Evolutionary conservation across 1,140 invertebrate species (phyloP).

Genomic region (Ectropis grisescens): DNA sequence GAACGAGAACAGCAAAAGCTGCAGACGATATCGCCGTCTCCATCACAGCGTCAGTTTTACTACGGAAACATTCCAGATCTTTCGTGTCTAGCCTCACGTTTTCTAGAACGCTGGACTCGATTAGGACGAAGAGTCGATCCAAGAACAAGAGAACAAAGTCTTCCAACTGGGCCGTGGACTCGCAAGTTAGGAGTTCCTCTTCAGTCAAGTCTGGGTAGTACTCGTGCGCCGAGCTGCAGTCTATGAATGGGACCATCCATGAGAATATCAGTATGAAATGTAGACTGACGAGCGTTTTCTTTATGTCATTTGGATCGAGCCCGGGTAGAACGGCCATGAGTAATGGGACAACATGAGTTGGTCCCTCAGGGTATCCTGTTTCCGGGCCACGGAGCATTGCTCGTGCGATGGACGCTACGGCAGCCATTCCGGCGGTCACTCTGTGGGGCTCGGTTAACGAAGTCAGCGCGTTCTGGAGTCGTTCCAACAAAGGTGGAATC

Average conservation of each 20-base stretch:
- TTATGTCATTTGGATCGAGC: slow-evolving; percentile 91
- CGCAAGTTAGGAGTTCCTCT: slow-evolving; percentile 82
- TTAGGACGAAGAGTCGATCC: slow-evolving; percentile 80
- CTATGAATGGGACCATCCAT: slow-evolving; percentile 84
- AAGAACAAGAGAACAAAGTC: slow-evolving; percentile 88
- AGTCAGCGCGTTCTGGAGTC: slow-evolving; percentile 83
- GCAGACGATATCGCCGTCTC: slow-evolving; percentile 80
- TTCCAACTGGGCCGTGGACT: slow-evolving; percentile 87
- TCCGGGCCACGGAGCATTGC: slow-evolving; percentile 77
- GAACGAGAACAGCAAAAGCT: slow-evolving; percentile 75
- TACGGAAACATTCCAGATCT: slow-evolving; percentile 72
- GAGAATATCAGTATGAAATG: slow-evolving; percentile 84
- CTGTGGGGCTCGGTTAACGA: slow-evolving; percentile 91
- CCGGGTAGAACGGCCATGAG: slow-evolving; percentile 86
- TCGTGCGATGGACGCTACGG: slow-evolving; percentile 78
- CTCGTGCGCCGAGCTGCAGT: slow-evolving; percentile 82
- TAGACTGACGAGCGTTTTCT: slow-evolving; percentile 85
- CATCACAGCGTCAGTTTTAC: slow-evolving; percentile 78
- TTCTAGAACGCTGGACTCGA: slow-evolving; percentile 81
- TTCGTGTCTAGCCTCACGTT: slow-evolving; percentile 76
- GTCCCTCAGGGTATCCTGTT: slow-evolving; percentile 80
- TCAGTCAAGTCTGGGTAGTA: slow-evolving; percentile 80
- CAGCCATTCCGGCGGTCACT: slow-evolving; percentile 83
- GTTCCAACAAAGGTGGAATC: slow-evolving; percentile 86
- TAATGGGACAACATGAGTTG: slow-evolving; percentile 84